Evolutionary conservation across 2,797 vertebrate species (phyloP).

Genomic region (Alectoris magna): DNA sequence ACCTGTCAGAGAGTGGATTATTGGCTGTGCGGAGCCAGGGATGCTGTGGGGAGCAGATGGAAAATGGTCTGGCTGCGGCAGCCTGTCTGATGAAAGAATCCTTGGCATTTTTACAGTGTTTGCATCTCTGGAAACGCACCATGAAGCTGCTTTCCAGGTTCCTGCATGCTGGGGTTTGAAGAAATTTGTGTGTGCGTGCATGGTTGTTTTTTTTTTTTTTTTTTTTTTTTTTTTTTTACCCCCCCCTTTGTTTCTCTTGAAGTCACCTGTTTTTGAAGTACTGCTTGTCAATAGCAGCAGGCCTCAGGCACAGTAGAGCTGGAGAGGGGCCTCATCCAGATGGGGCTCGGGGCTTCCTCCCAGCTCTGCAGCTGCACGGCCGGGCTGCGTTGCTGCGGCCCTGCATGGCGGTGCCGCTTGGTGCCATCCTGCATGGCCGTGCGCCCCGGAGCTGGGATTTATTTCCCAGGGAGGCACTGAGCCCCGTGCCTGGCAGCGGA

Average conservation of each 20-base stretch:
- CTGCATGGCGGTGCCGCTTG: neutral
- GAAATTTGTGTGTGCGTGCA: conserved; percentile 12
- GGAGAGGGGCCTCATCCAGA: conserved; percentile 20
- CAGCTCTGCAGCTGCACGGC: neutral
- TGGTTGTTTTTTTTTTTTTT: neutral
- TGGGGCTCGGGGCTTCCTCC: conserved; percentile 28
- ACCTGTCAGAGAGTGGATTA: conserved; percentile 75
- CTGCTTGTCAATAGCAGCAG: neutral
- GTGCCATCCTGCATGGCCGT: too few relatives aligned
- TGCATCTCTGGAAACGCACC: conserved; percentile 69
- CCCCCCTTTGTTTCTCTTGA: conserved; percentile 19
- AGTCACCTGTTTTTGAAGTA: conserved; percentile 59
- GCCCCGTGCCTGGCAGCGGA: neutral
- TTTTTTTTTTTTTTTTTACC: rapidly evolving
- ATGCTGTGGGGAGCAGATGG: conserved; percentile 75
- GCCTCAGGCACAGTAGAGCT: neutral
- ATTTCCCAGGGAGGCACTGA: neutral
- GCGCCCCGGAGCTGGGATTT: neutral
- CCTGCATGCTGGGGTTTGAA: conserved; percentile 63
- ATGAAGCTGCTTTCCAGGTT: conserved; percentile 67
- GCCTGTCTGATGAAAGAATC: conserved; percentile 75
- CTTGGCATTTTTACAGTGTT: conserved; percentile 75
- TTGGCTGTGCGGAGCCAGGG: conserved; percentile 68
- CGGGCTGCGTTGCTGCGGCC: neutral
- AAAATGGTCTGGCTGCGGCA: conserved; percentile 74